Percentiles rank a stretch among this genome's conserved stretches.
These are phyloP conservation scores for Nycticryphes semicollaris DNA, from an alignment of 2,113 vertebrate species.

Conservation along the genomic window DNA sequence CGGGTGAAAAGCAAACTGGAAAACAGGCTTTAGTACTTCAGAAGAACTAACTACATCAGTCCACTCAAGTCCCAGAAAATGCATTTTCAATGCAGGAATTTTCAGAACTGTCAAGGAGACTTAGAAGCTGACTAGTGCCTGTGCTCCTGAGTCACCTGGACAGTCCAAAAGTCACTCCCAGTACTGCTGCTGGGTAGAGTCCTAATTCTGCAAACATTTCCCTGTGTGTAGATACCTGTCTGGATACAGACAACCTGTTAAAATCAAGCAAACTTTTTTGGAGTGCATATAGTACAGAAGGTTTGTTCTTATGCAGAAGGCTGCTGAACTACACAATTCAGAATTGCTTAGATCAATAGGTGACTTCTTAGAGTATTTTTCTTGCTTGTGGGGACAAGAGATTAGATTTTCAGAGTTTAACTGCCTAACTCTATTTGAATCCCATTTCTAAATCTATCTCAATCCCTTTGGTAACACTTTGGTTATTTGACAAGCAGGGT, in stretches of 20 bases:
- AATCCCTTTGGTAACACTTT: background rate
- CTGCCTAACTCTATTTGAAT: constrained; percentile 17
- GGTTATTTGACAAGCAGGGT: background rate
- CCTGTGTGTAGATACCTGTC: background rate
- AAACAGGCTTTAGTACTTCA: constrained; percentile 16
- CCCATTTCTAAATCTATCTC: constrained; percentile 1
- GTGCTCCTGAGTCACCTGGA: background rate
- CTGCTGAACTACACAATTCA: background rate
- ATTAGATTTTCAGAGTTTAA: constrained; percentile 16
- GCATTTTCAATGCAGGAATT: background rate
- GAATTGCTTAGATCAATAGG: background rate
- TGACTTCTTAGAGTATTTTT: background rate
- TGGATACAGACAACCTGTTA: background rate
- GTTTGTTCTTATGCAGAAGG: background rate
- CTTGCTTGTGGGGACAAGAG: background rate
- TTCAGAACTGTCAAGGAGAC: background rate
- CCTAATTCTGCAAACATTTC: background rate
- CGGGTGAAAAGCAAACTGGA: background rate
- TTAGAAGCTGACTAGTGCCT: background rate
- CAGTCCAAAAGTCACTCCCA: background rate
- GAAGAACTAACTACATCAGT: background rate
- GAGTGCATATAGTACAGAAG: background rate
- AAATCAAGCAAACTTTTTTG: background rate
- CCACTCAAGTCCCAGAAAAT: background rate
- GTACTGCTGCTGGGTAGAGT: background rate